phyloP scores from a whole-genome alignment of 1,140 invertebrate species.

The Drosophila lacertosa region DNA sequence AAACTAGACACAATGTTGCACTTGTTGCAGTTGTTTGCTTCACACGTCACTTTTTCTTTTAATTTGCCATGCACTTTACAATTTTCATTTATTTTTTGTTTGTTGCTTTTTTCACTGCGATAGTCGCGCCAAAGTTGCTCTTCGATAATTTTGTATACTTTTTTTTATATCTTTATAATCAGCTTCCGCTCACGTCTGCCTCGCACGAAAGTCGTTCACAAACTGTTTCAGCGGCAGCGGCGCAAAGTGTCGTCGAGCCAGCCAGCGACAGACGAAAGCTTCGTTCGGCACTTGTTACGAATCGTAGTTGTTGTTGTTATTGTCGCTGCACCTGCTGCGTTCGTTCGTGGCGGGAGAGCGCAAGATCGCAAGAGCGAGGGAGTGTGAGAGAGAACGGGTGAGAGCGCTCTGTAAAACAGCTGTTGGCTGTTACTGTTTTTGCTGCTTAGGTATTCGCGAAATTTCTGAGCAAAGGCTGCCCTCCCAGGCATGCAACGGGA shows the following conservation, averaged over 20 bases:
- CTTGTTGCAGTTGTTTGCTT: slow-evolving; percentile 34
- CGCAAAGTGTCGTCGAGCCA: slow-evolving; percentile 15
- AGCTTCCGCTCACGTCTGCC: slow-evolving; percentile 62
- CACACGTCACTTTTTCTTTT: slow-evolving; percentile 63
- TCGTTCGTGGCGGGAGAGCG: slow-evolving; percentile 24
- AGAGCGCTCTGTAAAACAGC: slow-evolving; percentile 30
- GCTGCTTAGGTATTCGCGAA: slow-evolving; percentile 35
- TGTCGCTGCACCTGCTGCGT: slow-evolving; percentile 47
- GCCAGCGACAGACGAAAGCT: slow-evolving; percentile 51
- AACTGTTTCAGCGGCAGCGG: slow-evolving; percentile 45
- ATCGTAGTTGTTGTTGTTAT: slow-evolving; percentile 35
- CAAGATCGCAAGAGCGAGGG: not conserved
- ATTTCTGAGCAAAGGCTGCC: slow-evolving; percentile 25
- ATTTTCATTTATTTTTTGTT: slow-evolving; percentile 53
- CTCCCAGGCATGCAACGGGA: slow-evolving; percentile 29
- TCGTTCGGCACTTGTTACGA: slow-evolving; percentile 52
- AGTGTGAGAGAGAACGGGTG: slow-evolving; percentile 2
- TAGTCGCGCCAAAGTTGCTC: slow-evolving; percentile 14
- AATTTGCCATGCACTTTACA: slow-evolving; percentile 60
- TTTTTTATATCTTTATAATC: slow-evolving; percentile 18
- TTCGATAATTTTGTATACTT: slow-evolving; percentile 34
- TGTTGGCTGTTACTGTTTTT: slow-evolving; percentile 28
- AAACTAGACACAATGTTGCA: slow-evolving; percentile 28
- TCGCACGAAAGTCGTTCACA: slow-evolving; percentile 79
- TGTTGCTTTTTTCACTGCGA: slow-evolving; percentile 49